phyloP scores from a whole-genome alignment of 1,140 invertebrate species.

The Berghia stephanieae region DNA sequence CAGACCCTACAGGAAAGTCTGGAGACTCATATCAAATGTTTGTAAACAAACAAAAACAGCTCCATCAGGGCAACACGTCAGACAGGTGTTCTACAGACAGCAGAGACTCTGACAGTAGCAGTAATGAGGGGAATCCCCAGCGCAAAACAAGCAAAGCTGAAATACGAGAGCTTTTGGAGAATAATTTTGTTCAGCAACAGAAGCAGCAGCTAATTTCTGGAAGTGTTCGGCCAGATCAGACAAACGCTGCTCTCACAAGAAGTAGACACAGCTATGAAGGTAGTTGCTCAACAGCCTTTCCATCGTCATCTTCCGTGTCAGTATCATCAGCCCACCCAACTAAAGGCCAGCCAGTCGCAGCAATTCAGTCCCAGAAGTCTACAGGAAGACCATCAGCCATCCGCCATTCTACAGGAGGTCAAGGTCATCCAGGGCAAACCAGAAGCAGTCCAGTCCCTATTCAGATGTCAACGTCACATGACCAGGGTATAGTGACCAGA shows the following conservation, averaged over 20 bases:
- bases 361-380: not conserved
- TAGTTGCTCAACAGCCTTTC: not conserved
- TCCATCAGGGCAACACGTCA: constrained; percentile 21
- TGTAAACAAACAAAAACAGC: constrained; percentile 41
- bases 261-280: not conserved
- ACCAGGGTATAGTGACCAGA: constrained; percentile 36
- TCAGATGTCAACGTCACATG: not conserved
- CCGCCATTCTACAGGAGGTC: not conserved
- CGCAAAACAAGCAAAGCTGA: constrained; percentile 44
- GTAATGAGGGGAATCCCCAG: constrained; percentile 27
- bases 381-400: not conserved
- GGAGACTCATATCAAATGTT: constrained; percentile 42
- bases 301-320: not conserved
- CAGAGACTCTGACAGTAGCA: constrained; percentile 35
- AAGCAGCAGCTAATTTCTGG: constrained; percentile 11
- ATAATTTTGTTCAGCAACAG: constrained; percentile 35
- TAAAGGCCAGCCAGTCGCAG: not conserved
- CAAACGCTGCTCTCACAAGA: not conserved
- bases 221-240: not conserved
- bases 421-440: not conserved
- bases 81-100: constrained; percentile 36
- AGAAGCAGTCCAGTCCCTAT: not conserved
- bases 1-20: constrained; percentile 31
- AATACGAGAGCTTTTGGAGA: constrained; percentile 45
- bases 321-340: constrained; percentile 16